These are phyloP conservation scores for Trogon melanurus DNA, from an alignment of 2,113 vertebrate species.

Conservation along the genomic window DNA sequence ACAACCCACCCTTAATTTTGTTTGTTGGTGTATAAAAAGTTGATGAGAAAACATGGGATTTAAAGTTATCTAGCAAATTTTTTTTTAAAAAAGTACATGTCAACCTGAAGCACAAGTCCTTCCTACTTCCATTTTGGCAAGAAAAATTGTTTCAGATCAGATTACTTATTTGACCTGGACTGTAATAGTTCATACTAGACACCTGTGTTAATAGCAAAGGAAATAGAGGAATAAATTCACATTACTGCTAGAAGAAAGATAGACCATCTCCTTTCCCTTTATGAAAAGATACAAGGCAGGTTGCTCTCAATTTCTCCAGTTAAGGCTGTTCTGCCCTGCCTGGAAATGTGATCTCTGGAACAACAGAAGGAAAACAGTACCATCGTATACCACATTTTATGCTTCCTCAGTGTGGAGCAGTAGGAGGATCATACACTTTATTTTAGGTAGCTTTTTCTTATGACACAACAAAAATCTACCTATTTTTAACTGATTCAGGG, in stretches of 20 bases:
- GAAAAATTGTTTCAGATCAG: not conserved
- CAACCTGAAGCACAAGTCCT: not conserved
- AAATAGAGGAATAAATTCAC: not conserved
- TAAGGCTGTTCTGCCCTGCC: not conserved
- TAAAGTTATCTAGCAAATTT: not conserved
- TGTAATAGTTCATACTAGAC: not conserved
- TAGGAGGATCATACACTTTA: not conserved
- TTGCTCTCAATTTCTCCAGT: not conserved
- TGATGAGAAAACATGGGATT: accelerated
- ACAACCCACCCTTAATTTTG: accelerated
- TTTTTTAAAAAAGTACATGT: not conserved
- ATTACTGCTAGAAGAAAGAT: not conserved
- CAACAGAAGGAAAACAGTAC: not conserved
- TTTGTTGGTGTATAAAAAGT: not conserved
- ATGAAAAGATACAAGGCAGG: not conserved
- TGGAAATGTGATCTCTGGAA: not conserved
- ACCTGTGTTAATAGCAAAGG: not conserved
- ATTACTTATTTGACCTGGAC: not conserved
- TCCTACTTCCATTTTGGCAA: not conserved
- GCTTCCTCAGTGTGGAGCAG: not conserved
- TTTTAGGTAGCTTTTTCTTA: not conserved
- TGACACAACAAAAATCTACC: not conserved
- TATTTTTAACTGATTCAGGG: not conserved
- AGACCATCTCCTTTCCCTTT: not conserved
- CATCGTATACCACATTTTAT: not conserved